Base-by-base conservation (phyloP, 2,888 invertebrate genomes). In the Eupithecia subfuscata region DNA sequence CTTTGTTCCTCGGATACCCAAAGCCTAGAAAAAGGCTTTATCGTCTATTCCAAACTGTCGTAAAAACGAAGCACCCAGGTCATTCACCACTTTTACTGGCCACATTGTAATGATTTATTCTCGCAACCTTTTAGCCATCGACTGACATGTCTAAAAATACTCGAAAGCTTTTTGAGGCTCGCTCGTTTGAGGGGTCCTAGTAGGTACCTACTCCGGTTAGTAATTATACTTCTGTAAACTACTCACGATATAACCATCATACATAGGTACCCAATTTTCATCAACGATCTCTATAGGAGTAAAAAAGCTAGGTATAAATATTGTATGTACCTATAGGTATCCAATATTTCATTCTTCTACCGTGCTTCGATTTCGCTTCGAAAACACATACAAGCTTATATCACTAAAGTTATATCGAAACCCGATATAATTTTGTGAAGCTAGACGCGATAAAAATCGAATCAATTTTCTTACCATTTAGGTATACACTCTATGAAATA, bases 71-170 rank as follows among this genome's bases (percentile, higher is more conserved):
- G 70, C 67, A 71, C 76, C 52, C 60, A 56, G 52, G n/a, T 69
- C 72, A 72, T 72, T 68, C 43, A 34, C 67, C 70, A 52, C 69
- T 77, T 77, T 74, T 77, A 77, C 69, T 67, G 65, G 69, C 65
- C 71, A 74, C 76, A 67, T 64, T 64, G 60, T 71, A 74, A 74
- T 77, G 67, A 74, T 74, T 69, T 77, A 77, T 74, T 52, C 48
- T 37, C n/a, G 65, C 56, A 72, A 72, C 69, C 72, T 77, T 76
- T 74, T 43, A 68, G 25, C 43, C 68, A 22, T 43, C 40, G 68
- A 12, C 37, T 7, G 37, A 37, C 65, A 65, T 70, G 52, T 69
- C 48, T 48, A 34, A 64, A 72, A 60, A 67, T 52, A 63, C 65
- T 48, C 69, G 34, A 70, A 69, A 71, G 68, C 43, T 43, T 68